A percentile compares a stretch with the other conserved stretches of the same genome.
Conservation (phyloP, 2,888 invertebrate species). For the Euzetes globulus region DNA sequence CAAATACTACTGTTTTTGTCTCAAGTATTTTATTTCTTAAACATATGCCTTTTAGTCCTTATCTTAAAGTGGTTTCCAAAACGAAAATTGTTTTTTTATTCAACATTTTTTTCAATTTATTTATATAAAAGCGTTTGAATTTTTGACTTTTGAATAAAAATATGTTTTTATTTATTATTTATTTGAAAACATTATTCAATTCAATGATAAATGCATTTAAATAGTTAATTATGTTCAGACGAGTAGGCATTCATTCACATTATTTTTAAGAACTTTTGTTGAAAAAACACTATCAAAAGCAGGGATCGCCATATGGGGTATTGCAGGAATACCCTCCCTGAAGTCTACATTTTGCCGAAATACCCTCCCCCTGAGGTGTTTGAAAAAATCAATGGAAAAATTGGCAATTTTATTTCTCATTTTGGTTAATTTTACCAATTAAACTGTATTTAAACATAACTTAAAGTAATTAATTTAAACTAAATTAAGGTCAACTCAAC, state of each 20-base stretch:
- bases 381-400: no score
- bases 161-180: not conserved
- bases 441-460: no score
- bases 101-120: not conserved
- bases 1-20: not conserved
- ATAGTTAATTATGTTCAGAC: not conserved
- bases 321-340: no score
- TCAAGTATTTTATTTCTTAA: not conserved
- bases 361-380: no score
- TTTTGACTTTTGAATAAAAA: not conserved
- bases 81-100: not conserved
- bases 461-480: no score
- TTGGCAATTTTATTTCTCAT: no score
- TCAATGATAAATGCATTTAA: conserved; percentile 2
- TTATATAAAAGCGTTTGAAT: not conserved
- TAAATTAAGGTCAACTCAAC: no score
- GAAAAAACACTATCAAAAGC: not conserved
- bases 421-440: no score
- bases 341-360: no score
- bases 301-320: no score
- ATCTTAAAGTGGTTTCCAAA: no score
- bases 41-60: not conserved
- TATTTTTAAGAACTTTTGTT: not conserved
- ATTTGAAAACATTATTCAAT: not conserved
- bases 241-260: conserved; percentile 11